Conservation (phyloP, 2,888 invertebrate species). For the Trichogramma evanescens region DNA sequence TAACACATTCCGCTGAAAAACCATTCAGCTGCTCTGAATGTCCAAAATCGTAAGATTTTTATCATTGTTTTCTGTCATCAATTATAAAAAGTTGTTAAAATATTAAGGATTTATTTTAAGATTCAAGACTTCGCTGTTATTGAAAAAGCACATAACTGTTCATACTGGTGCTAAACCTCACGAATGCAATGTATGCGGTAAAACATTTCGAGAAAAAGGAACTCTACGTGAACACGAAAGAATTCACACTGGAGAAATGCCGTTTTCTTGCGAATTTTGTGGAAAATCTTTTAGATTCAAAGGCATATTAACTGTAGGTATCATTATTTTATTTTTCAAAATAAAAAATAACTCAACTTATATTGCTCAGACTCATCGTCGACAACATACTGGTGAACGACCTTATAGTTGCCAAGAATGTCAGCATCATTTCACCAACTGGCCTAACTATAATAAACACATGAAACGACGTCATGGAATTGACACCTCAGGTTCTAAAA, state of each 20-base stretch:
- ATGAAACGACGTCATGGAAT: conserved; percentile 69
- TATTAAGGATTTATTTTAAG: conserved; percentile 25
- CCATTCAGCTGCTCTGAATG: conserved; percentile 51
- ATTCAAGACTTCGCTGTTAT: conserved; percentile 53
- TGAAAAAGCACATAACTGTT: conserved; percentile 55
- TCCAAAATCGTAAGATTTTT: conserved; percentile 45
- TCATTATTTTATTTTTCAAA: neutral
- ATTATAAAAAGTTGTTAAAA: neutral
- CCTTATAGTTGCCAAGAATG: conserved; percentile 70
- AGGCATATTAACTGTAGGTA: conserved; percentile 60
- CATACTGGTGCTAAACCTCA: conserved; percentile 58
- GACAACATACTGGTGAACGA: conserved; percentile 61
- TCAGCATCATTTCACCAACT: conserved; percentile 69
- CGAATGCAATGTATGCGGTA: conserved; percentile 56
- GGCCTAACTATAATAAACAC: conserved; percentile 78
- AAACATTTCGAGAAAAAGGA: conserved; percentile 61
- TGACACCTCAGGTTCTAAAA: conserved; percentile 46
- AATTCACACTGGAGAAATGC: conserved; percentile 73
- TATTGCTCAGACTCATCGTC: conserved; percentile 55
- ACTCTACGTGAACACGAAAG: conserved; percentile 68
- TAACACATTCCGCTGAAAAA: conserved; percentile 51
- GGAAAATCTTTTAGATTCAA: conserved; percentile 70
- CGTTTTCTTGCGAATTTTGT: conserved; percentile 69
- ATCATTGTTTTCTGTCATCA: conserved; percentile 38
- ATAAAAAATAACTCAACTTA: neutral